Evolutionary conservation across 2,888 invertebrate species (phyloP).

Genomic region (Limnephilus auricula): DNA sequence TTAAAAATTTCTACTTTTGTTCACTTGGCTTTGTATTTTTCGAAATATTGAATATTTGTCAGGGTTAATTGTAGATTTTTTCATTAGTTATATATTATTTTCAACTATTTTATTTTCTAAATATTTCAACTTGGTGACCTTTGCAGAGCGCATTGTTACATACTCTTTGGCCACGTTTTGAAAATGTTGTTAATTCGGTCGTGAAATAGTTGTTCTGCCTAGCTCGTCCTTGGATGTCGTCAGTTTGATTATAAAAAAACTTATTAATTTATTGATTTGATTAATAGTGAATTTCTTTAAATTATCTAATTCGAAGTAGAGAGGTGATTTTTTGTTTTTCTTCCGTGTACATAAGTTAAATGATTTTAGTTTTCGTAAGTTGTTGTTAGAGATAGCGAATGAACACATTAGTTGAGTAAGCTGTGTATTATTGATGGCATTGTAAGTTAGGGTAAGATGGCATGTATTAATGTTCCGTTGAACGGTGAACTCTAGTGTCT

Average conservation of each 20-base stretch:
- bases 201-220: neutral
- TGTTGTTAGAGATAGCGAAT: slow-evolving; percentile 34
- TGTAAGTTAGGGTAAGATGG: slow-evolving; percentile 33
- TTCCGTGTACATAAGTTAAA: slow-evolving; percentile 40
- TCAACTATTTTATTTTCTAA: neutral
- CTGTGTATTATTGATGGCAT: slow-evolving; percentile 17
- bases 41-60: too few species aligned
- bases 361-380: slow-evolving; percentile 33
- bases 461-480: slow-evolving; percentile 19
- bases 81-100: neutral
- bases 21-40: too few species aligned
- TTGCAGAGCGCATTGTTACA: neutral
- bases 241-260: neutral
- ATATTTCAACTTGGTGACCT: neutral
- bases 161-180: neutral
- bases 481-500: neutral
- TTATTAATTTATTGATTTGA: slow-evolving; percentile 24
- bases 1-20: too few species aligned
- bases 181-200: slow-evolving; percentile 3
- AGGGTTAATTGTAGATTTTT: neutral
- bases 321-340: slow-evolving; percentile 17
- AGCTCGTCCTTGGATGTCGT: slow-evolving; percentile 11
- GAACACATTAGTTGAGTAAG: slow-evolving; percentile 35
- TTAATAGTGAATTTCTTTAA: slow-evolving; percentile 22
- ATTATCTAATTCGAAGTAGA: slow-evolving; percentile 2